A percentile compares a stretch with the other conserved stretches of the same genome.
These are phyloP conservation scores for Chaetodon trifascialis DNA, from an alignment of 2,113 vertebrate genomes.

Conservation along the genomic window DNA sequence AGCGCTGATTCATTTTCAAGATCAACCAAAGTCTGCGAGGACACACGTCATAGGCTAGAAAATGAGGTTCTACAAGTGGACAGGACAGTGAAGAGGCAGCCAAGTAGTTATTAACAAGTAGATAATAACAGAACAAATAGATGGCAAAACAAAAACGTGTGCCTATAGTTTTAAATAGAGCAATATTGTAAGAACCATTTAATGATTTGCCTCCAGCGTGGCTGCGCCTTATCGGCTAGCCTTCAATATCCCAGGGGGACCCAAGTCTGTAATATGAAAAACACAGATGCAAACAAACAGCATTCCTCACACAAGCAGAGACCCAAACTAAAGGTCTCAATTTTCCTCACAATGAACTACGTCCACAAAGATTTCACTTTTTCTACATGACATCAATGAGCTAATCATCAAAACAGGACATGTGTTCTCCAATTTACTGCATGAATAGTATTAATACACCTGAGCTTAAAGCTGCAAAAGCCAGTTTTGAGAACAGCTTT, in stretches of 20 bases:
- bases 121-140: conserved; percentile 67
- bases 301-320: conserved; percentile 85
- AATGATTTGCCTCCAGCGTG: conserved; percentile 88
- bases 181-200: conserved; percentile 86
- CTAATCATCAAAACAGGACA: conserved; percentile 19
- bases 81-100: conserved; percentile 56
- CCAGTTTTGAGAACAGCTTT: conserved; percentile 38
- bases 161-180: conserved; percentile 85
- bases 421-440: conserved; percentile 2
- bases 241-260: conserved; percentile 89
- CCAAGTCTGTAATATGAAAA: conserved; percentile 89
- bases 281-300: conserved; percentile 88
- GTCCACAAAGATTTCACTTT: conserved; percentile 31
- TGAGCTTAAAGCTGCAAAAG: conserved; percentile 2
- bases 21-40: conserved; percentile 42
- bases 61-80: conserved; percentile 25
- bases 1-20: conserved; percentile 47
- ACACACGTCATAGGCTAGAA: conserved; percentile 49
- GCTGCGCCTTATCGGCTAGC: conserved; percentile 88
- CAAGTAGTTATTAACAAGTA: conserved; percentile 41
- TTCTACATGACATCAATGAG: conserved; percentile 7
- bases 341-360: conserved; percentile 49
- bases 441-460: conserved; percentile 15
- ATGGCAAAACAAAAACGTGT: conserved; percentile 75
- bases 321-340: conserved; percentile 69